phyloP scores from a whole-genome alignment of 1,140 invertebrate species.

The Saccostrea cuccullata region DNA sequence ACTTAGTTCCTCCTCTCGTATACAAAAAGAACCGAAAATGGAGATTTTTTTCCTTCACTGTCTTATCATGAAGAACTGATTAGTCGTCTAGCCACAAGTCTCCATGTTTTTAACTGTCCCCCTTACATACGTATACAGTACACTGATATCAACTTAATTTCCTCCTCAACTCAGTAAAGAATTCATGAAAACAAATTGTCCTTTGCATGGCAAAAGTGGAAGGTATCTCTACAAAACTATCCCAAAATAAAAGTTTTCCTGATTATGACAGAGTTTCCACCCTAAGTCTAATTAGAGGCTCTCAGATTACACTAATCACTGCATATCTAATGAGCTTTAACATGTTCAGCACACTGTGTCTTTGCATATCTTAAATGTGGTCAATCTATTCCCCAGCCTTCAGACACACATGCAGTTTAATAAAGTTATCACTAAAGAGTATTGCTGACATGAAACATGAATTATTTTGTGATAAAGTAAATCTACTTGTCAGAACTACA shows the following conservation, averaged over 20 bases:
- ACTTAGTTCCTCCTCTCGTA: background rate
- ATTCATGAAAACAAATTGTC: background rate
- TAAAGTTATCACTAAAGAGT: background rate
- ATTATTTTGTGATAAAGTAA: background rate
- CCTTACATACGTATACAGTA: background rate
- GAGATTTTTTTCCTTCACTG: background rate
- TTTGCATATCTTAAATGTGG: slow-evolving; percentile 23
- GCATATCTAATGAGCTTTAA: background rate
- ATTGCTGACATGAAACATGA: background rate
- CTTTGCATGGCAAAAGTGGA: background rate
- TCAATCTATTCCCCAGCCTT: background rate
- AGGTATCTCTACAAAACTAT: background rate
- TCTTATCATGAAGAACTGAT: background rate
- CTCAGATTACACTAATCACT: background rate
- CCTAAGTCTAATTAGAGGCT: background rate
- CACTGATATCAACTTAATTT: background rate
- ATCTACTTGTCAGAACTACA: background rate
- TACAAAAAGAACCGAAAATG: background rate
- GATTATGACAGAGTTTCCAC: slow-evolving; percentile 6
- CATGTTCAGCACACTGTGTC: background rate
- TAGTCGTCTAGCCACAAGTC: background rate
- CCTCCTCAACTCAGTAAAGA: background rate
- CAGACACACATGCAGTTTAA: background rate
- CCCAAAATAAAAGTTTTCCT: background rate
- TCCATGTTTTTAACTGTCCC: background rate